phyloP scores from a whole-genome alignment of 2,888 invertebrate genomes.

The Luperina nickerlii region DNA sequence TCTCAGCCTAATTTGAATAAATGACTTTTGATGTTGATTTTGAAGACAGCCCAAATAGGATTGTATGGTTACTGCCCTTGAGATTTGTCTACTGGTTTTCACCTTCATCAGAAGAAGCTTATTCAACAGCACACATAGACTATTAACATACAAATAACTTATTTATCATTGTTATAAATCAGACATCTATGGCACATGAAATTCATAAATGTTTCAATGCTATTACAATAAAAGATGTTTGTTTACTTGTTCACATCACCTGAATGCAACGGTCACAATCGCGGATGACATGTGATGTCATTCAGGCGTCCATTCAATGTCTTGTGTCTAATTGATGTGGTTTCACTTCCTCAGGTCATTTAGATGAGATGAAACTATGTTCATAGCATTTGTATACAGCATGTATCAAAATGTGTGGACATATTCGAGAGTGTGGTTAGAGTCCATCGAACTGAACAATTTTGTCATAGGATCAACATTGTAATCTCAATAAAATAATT shows the following conservation, averaged over 20 bases:
- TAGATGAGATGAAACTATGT: background rate
- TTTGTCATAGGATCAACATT: no score
- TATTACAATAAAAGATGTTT: background rate
- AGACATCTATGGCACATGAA: background rate
- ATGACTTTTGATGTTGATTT: background rate
- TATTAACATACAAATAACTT: background rate
- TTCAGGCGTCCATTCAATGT: background rate
- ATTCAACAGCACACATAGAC: background rate
- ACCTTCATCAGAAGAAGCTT: background rate
- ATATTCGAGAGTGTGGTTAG: background rate
- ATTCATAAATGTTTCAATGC: background rate
- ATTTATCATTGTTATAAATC: no score
- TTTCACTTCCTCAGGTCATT: conserved; percentile 3
- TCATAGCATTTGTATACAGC: background rate
- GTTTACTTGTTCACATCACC: conserved; percentile 10
- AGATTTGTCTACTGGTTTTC: background rate
- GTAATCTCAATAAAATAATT: background rate
- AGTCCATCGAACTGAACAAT: no score
- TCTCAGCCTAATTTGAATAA: background rate
- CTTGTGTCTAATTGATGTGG: conserved; percentile 12
- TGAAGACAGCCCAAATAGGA: background rate
- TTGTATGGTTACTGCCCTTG: background rate
- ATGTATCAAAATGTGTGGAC: background rate
- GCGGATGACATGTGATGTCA: conserved; percentile 1
- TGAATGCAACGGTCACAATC: conserved; percentile 9